These are phyloP conservation scores for Lasioglossum calceatum DNA, from an alignment of 2,888 invertebrate species.

Conservation along the genomic window DNA sequence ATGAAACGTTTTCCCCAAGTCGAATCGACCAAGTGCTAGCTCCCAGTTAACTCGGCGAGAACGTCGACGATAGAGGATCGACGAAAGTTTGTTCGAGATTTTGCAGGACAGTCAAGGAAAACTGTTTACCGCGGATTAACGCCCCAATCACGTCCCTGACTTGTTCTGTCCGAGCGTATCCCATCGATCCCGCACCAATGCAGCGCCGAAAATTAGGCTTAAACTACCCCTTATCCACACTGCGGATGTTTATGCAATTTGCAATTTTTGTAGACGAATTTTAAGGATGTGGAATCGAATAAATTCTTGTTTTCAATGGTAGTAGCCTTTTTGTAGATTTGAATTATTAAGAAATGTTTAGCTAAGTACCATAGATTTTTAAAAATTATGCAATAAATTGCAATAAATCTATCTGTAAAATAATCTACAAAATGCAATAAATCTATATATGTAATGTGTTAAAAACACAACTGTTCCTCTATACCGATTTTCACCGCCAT, in stretches of 20 bases:
- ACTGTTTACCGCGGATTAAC: constrained; percentile 2
- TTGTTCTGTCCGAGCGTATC: neutral
- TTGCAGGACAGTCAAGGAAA: neutral
- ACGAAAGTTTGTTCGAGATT: constrained; percentile 30
- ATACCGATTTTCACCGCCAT: neutral
- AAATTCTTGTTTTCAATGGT: no score
- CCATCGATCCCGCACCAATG: constrained; percentile 22
- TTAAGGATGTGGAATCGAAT: no score
- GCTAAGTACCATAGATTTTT: no score
- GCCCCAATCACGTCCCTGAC: constrained; percentile 27
- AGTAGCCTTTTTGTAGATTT: no score
- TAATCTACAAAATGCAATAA: no score
- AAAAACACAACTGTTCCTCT: neutral
- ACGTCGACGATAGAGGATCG: neutral
- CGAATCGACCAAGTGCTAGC: neutral
- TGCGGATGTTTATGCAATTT: no score
- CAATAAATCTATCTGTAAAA: no score
- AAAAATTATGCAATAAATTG: no score
- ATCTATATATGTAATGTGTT: no score
- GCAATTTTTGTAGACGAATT: no score
- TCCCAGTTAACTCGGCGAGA: neutral
- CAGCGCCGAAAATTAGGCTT: constrained; percentile 2
- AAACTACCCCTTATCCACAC: neutral
- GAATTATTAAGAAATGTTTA: no score
- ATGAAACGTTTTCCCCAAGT: neutral